Percentiles rank a stretch among this genome's conserved stretches.
phyloP scores from a whole-genome alignment of 2,113 vertebrate genomes.

The Pangasianodon gigas region DNA sequence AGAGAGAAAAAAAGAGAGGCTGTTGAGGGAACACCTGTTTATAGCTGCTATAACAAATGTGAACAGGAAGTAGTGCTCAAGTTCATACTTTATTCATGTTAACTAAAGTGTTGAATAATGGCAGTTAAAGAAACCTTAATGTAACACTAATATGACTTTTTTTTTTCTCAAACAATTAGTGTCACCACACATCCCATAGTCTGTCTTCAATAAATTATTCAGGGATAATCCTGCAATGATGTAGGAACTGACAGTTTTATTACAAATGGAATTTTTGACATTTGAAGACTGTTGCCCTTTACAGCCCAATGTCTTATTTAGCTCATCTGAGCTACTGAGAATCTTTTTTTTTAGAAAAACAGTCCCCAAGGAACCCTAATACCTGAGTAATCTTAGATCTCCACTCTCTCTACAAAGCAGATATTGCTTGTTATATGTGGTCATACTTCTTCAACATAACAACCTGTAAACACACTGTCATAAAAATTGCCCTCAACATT shows the following conservation, averaged over 20 bases:
- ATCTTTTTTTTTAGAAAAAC: background rate
- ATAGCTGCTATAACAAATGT: no score
- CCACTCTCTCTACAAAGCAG: background rate
- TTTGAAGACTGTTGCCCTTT: slow-evolving; percentile 34
- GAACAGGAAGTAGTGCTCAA: background rate
- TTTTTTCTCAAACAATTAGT: background rate
- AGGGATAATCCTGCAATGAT: background rate
- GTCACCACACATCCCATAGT: background rate
- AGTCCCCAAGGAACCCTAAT: background rate
- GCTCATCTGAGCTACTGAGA: slow-evolving; percentile 11
- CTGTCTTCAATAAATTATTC: background rate
- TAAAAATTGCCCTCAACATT: background rate
- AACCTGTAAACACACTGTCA: background rate
- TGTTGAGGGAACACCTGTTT: no score
- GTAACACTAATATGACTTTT: background rate
- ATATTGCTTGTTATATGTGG: background rate
- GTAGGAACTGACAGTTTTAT: slow-evolving; percentile 17
- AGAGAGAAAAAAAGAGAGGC: no score
- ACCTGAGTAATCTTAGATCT: background rate
- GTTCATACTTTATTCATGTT: background rate
- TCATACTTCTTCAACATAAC: background rate
- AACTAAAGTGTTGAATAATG: background rate
- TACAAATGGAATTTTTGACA: slow-evolving; percentile 24
- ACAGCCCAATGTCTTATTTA: slow-evolving; percentile 19
- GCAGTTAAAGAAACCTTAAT: background rate